Conservation (phyloP, 1,140 invertebrate genomes). For the Sarcophaga bullata region DNA sequence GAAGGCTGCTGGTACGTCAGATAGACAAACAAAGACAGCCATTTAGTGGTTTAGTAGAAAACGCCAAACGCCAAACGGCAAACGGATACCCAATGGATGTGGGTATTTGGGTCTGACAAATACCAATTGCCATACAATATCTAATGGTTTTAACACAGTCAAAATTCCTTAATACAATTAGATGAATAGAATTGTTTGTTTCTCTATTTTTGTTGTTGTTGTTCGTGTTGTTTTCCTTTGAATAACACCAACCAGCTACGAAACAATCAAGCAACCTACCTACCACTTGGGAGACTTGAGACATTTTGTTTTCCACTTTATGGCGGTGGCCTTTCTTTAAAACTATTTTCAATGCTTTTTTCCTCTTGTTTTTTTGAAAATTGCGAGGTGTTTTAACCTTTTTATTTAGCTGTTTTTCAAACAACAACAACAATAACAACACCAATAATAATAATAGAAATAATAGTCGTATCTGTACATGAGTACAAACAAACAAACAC, state of each 20-base stretch:
- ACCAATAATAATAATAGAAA: too few species aligned
- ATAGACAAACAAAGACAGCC: background rate
- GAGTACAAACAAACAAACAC: too few species aligned
- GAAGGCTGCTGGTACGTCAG: background rate
- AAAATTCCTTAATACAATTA: conserved; percentile 1
- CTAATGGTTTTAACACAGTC: background rate
- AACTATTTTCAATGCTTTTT: background rate
- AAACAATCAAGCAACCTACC: too few species aligned
- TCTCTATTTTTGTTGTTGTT: background rate
- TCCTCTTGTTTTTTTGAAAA: background rate
- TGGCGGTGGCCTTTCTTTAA: conserved; percentile 8
- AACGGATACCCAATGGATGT: background rate
- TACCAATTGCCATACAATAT: background rate
- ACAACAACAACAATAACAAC: too few species aligned
- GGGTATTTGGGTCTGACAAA: background rate
- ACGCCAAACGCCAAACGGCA: background rate
- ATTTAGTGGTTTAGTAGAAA: background rate
- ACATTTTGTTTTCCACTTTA: background rate
- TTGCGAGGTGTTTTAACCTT: conserved; percentile 7
- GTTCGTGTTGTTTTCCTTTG: background rate
- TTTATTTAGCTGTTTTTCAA: conserved; percentile 2
- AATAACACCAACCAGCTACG: background rate
- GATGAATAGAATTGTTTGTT: conserved; percentile 6
- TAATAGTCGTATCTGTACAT: too few species aligned
- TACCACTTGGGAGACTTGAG: background rate